Percentiles rank a stretch among this genome's conserved stretches.
These are phyloP conservation scores for Pangasius mekongensis DNA, from an alignment of 2,797 vertebrate genomes.

Conservation along the genomic window DNA sequence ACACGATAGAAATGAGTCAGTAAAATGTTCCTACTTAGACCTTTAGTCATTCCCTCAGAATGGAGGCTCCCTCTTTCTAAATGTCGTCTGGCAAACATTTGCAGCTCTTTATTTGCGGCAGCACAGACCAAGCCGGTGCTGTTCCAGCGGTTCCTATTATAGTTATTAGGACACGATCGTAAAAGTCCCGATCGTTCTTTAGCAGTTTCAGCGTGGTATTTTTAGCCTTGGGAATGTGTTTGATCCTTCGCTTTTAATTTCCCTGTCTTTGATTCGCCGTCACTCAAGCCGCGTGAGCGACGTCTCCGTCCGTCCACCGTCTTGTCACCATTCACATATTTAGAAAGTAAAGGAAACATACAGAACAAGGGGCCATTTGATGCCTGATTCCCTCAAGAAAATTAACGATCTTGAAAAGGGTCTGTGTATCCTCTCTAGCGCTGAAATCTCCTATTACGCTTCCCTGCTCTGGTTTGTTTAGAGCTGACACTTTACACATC, in stretches of 20 bases:
- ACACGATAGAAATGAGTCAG: constrained; percentile 33
- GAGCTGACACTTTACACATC: constrained; percentile 11
- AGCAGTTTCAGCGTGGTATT: constrained; percentile 42
- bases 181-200: constrained; percentile 38
- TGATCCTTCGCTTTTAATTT: constrained; percentile 23
- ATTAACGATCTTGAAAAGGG: background rate
- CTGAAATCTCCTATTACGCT: background rate
- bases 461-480: background rate
- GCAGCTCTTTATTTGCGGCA: constrained; percentile 53
- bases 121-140: constrained; percentile 28
- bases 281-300: background rate
- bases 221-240: constrained; percentile 46
- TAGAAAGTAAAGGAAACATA: background rate
- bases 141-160: constrained; percentile 57
- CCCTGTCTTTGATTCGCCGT: background rate
- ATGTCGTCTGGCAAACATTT: constrained; percentile 44
- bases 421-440: background rate
- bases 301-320: background rate
- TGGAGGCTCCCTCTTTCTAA: constrained; percentile 49
- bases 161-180: constrained; percentile 57
- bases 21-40: constrained; percentile 48
- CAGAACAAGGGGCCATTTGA: background rate
- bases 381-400: constrained; percentile 18
- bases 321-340: background rate
- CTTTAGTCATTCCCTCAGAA: constrained; percentile 56